Conservation (phyloP, 2,113 vertebrate species). For the Leucosticte australis region DNA sequence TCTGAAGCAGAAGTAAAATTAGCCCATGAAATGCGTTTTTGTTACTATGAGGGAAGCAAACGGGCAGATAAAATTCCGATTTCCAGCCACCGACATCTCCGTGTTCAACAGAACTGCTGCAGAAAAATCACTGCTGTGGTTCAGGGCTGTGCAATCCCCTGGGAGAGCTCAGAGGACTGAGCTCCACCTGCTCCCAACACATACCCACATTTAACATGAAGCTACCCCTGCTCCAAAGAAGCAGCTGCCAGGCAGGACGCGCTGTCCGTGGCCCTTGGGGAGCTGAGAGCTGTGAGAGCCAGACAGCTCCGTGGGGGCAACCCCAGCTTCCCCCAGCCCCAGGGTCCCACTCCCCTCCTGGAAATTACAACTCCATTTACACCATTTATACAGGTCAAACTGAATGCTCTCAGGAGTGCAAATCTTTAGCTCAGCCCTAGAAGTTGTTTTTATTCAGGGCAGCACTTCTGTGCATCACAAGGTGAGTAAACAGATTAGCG, state of each 20-base stretch:
- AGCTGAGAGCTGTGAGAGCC: neutral
- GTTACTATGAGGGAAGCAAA: neutral
- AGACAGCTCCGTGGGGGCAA: fast-evolving
- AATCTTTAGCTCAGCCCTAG: neutral
- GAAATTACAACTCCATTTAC: fast-evolving
- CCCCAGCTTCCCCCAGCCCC: fast-evolving
- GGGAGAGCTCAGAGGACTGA: neutral
- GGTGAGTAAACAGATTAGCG: neutral
- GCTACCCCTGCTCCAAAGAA: fast-evolving
- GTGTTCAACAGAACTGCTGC: neutral
- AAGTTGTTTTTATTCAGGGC: neutral
- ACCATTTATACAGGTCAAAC: fast-evolving
- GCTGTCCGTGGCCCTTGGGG: fast-evolving
- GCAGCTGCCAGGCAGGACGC: neutral
- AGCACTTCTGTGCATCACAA: neutral
- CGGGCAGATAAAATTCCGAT: neutral
- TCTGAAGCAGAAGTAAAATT: neutral
- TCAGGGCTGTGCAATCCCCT: neutral
- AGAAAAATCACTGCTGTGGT: neutral
- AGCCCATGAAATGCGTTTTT: neutral
- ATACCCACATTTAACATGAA: neutral
- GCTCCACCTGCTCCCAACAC: neutral
- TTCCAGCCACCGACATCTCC: neutral
- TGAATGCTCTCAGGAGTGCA: neutral
- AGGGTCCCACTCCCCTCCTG: fast-evolving